phyloP scores from a whole-genome alignment of 2,797 vertebrate species.

The Cyclura pinguis region DNA sequence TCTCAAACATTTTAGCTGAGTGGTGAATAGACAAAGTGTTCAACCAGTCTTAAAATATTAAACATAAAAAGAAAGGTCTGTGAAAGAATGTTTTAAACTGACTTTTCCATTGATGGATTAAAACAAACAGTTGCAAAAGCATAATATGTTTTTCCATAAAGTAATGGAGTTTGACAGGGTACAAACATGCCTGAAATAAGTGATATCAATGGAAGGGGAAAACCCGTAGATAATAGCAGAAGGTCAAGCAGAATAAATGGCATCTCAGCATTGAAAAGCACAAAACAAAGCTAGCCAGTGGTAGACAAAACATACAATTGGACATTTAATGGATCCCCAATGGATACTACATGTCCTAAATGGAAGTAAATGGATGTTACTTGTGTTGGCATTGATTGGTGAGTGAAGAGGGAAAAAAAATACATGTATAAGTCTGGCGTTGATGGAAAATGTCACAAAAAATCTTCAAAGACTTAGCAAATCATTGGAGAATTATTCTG shows the following conservation, averaged over 20 bases:
- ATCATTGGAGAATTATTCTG: slow-evolving; percentile 23
- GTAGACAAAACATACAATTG: slow-evolving; percentile 20
- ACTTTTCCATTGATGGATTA: neutral
- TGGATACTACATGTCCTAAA: neutral
- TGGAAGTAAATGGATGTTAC: slow-evolving; percentile 12
- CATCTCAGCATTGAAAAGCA: slow-evolving; percentile 12
- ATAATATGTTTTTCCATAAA: neutral
- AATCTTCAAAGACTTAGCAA: neutral
- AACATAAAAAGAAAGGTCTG: neutral
- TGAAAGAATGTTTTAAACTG: neutral
- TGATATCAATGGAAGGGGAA: neutral
- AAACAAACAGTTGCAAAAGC: neutral
- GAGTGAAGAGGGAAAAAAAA: neutral
- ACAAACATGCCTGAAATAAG: slow-evolving; percentile 33
- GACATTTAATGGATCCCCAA: slow-evolving; percentile 37
- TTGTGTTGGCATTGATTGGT: slow-evolving; percentile 21
- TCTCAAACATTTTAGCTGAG: no score
- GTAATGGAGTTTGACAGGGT: slow-evolving; percentile 29
- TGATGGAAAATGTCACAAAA: slow-evolving; percentile 13
- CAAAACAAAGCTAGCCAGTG: neutral
- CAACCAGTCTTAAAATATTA: neutral
- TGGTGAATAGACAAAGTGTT: no score
- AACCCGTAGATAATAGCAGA: neutral
- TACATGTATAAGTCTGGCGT: neutral
- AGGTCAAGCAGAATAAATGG: neutral